Base-by-base conservation (phyloP, 2,888 invertebrate species). In the Drosophila trichaetosa region DNA sequence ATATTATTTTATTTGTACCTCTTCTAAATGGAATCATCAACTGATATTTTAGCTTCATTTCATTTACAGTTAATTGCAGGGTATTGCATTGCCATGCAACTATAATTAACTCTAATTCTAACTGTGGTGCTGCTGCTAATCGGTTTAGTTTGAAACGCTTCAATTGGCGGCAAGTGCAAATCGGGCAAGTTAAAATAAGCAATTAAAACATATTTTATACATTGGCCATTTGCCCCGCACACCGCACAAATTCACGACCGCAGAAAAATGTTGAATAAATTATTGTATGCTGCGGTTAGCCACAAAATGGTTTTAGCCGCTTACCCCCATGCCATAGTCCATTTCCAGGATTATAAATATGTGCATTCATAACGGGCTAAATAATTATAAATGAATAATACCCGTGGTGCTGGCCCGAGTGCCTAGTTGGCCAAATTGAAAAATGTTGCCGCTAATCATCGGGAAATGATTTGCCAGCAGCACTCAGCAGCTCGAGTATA, bases 261-360 rank as follows among this genome's bases (percentile, higher is more conserved):
- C 24, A 29, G n/a, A 38, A 60, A 69, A 75, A 78, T 86, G 82
- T 90, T 83, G 76, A 88, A 85, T 85, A 85, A 85, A 88, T 85
- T 85, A 85, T 90, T 78, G 80, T 78, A 63, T 74, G 80, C 73
- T 76, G 78, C 59, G 85, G 89, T 85, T 88, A 90, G 88, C 85
- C 85, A 40, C 88, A 85, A 81, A 90, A 90, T 90, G 90, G 89
- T 85, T 89, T 84, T 88, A 85, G 80, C 80, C 88, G 88, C 78
- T 82, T 80, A 60, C 61, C 31, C 48, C 16, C 51, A 52, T n/a
- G 2, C 27, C 24, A 71, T 56, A 66, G 34, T 42, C 6, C 40
- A 33, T 18, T 36, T 46, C n/a, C 24, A 33, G 51, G 73, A 79
- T 77, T 81, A 77, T 62, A 51, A 68, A 72, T 73, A 57, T 46